Evolutionary conservation across 1,140 invertebrate species (phyloP), one percentile per base, ranked within the genome.

Genomic region (Solen grandis): DNA sequence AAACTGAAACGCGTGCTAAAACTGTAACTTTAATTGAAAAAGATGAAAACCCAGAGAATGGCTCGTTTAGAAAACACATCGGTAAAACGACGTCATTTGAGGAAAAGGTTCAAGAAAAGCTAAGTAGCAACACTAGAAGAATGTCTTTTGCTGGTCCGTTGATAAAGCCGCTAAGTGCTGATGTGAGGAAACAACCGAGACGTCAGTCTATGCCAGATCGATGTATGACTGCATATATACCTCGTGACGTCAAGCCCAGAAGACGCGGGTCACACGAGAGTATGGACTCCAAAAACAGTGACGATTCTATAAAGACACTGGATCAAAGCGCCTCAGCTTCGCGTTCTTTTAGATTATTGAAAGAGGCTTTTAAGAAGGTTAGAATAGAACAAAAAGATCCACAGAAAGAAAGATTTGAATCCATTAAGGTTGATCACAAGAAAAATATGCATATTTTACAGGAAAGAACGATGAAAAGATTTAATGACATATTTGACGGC

Each of bases 341-440:
- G 5, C 3, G 74, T 5, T 77, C 74, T 1, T 77, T 36, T 22
- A 54, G 74, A n/a, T 27, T 66, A 4, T 66, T 77, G 38, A n/a
- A 50, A 16, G 74, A 77, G 38, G 62, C 74, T 1, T 77, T 66
- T 54, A 65, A 66, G 50, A 77, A 77, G 46, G 52, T 62, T 19
- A 66, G 57, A 38, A 55, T 38, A 2, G 74, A 77, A 33, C 16
- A 29, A 22, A n/a, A 50, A 2, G 41, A 77, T 25, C 50, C 60
- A 3, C 27, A 54, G 33, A 25, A 36, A 52, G 62, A 77, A 10
- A 54, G 25, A 52, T 33, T 77, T 10, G 54, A 65, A 27, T 31
- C 22, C 27, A 55, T 77, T 35, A 63, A 63, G 29, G 60, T 29
- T 36, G 41, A 77, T 57, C 60, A 77, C 29, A 8, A 2, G 8